Base-by-base conservation (phyloP, 2,113 vertebrate species). In the Nycticryphes semicollaris region DNA sequence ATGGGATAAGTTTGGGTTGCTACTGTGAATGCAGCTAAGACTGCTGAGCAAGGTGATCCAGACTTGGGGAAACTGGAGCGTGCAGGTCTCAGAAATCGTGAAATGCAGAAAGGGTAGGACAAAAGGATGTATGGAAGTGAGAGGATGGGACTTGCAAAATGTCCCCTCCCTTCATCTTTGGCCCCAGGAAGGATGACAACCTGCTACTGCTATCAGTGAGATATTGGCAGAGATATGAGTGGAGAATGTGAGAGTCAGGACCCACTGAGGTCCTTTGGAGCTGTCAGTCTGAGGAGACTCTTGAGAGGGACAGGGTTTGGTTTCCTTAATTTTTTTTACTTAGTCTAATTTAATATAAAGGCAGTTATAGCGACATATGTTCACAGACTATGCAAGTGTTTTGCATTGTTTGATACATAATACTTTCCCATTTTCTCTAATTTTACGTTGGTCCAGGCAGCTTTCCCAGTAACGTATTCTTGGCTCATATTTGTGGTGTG, bases 401-500 rank as follows among this genome's bases (percentile, higher is more conserved):
- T 90, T 84, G 22, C 14, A 11, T 85, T 88, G 72, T 88, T 75
- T 60, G 16, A 51, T 72, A 18, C 39, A n/a, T n/a, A 90, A 93
- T 51, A 28, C 31, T 95, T 87, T 10, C 45, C 28, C 23, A 23
- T 91, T 73, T 91, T 87, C 74, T 89, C 64, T 81, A 11, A 84
- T 84, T 93, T 86, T 90, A 72, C n/a, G 18, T 19, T 56, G 72
- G 68, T 67, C 47, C 90, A 86, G 82, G 79, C 79, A 78, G 75
- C 47, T 88, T 96, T 94, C 56, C 88, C 72, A 68, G 37, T 74
- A 88, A 83, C 11, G 0, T 45, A 50, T 63, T 88, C 64, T 89
- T 95, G 96, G 56, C 88, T 90, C 47, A 4, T 50, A 23, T 89
- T 92, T 93, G 72, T 64, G 60, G 68, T 78, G 48, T 93, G 94